Evolutionary conservation across 2,888 invertebrate genomes (phyloP).

Genomic region (Ypsolopha sequella): DNA sequence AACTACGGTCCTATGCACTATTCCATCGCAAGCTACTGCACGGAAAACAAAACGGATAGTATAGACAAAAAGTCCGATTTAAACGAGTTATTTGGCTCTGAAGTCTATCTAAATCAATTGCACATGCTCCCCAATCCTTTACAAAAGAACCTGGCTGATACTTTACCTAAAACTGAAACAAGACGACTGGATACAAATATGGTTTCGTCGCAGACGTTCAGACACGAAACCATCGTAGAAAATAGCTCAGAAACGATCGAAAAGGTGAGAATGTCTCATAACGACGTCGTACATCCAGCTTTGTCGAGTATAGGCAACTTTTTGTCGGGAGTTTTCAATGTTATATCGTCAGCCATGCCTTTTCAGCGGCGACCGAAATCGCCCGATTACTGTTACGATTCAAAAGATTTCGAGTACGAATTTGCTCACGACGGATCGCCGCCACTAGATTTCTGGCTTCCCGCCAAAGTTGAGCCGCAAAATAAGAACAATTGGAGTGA

Average conservation of each 20-base stretch:
- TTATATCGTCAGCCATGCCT: conserved; percentile 33
- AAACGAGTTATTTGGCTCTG: conserved; percentile 31
- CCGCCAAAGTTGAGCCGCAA: conserved; percentile 38
- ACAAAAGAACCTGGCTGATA: conserved; percentile 53
- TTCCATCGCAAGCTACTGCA: conserved; percentile 37
- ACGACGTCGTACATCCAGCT: conserved; percentile 12
- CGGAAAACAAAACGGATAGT: conserved; percentile 22
- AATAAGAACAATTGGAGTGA: conserved; percentile 37
- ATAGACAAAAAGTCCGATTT: conserved; percentile 26
- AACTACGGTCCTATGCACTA: conserved; percentile 30
- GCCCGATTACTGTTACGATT: conserved; percentile 9
- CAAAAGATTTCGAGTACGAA: neutral
- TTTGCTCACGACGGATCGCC: conserved; percentile 24
- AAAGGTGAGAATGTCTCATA: too few species aligned
- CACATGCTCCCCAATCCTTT: conserved; percentile 45
- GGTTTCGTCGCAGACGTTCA: neutral
- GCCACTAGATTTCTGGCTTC: conserved; percentile 20
- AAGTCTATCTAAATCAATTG: conserved; percentile 34
- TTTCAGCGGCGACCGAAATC: conserved; percentile 34
- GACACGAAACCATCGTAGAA: neutral
- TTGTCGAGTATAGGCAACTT: conserved; percentile 39
- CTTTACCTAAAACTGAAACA: conserved; percentile 26
- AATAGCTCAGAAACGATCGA: neutral
- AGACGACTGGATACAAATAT: conserved; percentile 4
- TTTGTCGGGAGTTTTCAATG: conserved; percentile 43